A percentile compares a stretch with the other conserved stretches of the same genome.
Conservation (phyloP, 2,113 vertebrate genomes). For the Lamprotornis superbus region DNA sequence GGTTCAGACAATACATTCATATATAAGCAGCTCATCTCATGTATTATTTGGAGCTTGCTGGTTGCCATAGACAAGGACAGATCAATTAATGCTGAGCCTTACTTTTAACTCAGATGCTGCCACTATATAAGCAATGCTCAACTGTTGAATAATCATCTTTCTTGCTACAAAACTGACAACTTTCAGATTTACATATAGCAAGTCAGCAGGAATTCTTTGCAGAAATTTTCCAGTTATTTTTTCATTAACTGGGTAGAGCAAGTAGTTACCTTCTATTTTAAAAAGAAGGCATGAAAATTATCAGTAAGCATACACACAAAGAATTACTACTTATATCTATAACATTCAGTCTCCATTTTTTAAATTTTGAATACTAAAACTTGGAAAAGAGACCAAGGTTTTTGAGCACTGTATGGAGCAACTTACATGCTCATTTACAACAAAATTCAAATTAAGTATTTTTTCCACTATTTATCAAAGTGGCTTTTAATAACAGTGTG, state of each 20-base stretch:
- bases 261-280: conserved; percentile 49
- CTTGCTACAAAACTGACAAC: conserved; percentile 22
- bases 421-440: not conserved
- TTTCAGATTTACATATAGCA: conserved; percentile 40
- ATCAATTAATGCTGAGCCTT: conserved; percentile 2
- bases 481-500: not conserved
- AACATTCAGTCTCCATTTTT: not conserved
- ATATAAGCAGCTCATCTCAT: conserved; percentile 26
- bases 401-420: not conserved
- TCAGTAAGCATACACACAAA: conserved; percentile 22
- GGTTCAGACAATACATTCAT: conserved; percentile 74
- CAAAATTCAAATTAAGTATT: not conserved
- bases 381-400: conserved; percentile 22
- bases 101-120: conserved; percentile 5
- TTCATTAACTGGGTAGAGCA: conserved; percentile 22
- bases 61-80: conserved; percentile 9
- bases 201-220: conserved; percentile 44
- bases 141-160: not conserved
- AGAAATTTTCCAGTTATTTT: not conserved
- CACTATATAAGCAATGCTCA: not conserved
- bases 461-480: not conserved
- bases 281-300: conserved; percentile 33
- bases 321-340: not conserved
- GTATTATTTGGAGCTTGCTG: conserved; percentile 34
- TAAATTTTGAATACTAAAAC: not conserved